Percentiles rank a stretch among this genome's conserved stretches.
Evolutionary conservation across 2,797 vertebrate species (phyloP).

Genomic region (Danio albolineatus): DNA sequence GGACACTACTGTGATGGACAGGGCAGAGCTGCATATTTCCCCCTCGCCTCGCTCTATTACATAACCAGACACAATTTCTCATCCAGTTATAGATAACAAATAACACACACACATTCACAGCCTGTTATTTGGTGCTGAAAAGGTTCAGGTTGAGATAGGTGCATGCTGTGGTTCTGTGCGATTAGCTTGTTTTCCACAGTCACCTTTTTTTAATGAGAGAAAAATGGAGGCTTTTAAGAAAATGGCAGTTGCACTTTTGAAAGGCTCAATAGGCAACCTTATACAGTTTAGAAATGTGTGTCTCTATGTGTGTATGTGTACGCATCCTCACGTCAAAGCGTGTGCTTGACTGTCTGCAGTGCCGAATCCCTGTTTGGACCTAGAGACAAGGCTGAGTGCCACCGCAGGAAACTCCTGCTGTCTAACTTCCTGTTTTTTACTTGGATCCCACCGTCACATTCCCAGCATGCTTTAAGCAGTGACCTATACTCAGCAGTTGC

Average conservation of each 20-base stretch:
- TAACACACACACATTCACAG: slow-evolving; percentile 18
- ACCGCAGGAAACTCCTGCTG: slow-evolving; percentile 39
- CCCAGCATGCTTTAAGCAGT: slow-evolving; percentile 37
- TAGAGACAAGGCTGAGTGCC: neutral
- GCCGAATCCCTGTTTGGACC: slow-evolving; percentile 11
- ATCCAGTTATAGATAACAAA: slow-evolving; percentile 9
- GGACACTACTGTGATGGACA: slow-evolving; percentile 5
- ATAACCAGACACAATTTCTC: neutral
- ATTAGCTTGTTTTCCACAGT: neutral
- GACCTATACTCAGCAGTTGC: slow-evolving; percentile 41
- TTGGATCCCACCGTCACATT: slow-evolving; percentile 22
- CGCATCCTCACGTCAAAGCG: neutral
- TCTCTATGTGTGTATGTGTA: neutral
- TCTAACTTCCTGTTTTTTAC: slow-evolving; percentile 42
- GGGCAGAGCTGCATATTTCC: neutral
- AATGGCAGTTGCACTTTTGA: slow-evolving; percentile 36
- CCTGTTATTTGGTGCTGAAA: slow-evolving; percentile 30
- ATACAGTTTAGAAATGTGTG: slow-evolving; percentile 7
- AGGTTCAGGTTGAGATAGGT: slow-evolving; percentile 18
- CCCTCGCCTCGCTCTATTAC: neutral
- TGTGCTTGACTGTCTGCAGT: neutral
- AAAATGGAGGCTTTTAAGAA: slow-evolving; percentile 48
- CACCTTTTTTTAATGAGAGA: slow-evolving; percentile 38
- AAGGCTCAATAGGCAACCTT: slow-evolving; percentile 39
- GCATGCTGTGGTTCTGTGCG: slow-evolving; percentile 13